These are phyloP conservation scores for Cabera pusaria DNA, from an alignment of 2,888 invertebrate genomes.

Conservation along the genomic window DNA sequence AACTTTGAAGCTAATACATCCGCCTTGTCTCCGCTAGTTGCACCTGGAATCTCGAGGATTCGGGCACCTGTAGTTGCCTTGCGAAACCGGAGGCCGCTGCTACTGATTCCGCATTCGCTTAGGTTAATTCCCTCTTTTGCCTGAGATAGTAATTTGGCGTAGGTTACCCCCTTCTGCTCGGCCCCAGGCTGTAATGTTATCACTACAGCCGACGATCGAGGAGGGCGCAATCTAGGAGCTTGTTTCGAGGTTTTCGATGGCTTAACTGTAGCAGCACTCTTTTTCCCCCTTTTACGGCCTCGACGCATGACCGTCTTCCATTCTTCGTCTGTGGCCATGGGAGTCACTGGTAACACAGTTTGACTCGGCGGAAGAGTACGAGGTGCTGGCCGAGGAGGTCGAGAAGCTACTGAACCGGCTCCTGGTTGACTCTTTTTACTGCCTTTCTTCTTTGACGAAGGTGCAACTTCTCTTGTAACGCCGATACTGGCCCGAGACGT, in stretches of 20 bases:
- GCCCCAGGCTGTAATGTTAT: slow-evolving; percentile 22
- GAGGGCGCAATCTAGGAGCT: slow-evolving; percentile 3
- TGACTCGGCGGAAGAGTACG: no score
- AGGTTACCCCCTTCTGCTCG: slow-evolving; percentile 10
- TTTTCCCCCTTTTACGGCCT: neutral
- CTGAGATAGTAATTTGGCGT: slow-evolving; percentile 2
- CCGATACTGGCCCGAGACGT: no score
- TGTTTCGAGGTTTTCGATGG: neutral
- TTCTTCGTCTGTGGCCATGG: no score
- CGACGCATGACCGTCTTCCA: neutral
- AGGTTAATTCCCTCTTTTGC: slow-evolving; percentile 1
- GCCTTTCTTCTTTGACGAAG: no score
- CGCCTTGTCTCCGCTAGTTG: slow-evolving; percentile 8
- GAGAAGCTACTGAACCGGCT: no score
- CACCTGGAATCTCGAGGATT: slow-evolving; percentile 17
- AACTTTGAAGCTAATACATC: slow-evolving; percentile 20
- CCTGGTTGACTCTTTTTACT: no score
- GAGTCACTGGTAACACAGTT: no score
- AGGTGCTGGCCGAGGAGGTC: no score
- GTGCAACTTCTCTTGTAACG: no score
- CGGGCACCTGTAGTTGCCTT: slow-evolving; percentile 17
- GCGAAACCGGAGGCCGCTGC: neutral
- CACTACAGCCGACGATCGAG: slow-evolving; percentile 19
- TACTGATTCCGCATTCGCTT: slow-evolving; percentile 7
- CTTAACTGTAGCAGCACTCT: neutral